Evolutionary conservation across 2,797 vertebrate species (phyloP).

Genomic region (Odontamblyopus lacepedii): DNA sequence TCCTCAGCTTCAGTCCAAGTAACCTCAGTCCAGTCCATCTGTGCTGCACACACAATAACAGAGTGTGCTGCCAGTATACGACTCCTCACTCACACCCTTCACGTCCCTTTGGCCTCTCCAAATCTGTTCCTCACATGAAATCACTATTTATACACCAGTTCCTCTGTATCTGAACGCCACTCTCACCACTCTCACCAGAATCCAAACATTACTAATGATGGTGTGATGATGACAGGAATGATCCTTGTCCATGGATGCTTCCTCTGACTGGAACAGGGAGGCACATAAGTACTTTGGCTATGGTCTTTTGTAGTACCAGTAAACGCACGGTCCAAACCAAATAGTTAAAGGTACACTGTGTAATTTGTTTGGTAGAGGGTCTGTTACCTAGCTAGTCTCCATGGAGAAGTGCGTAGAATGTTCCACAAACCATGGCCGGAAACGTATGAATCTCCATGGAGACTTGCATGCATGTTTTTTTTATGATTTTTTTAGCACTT

Average conservation of each 20-base stretch:
- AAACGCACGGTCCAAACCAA: neutral
- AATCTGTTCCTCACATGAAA: slow-evolving; percentile 68
- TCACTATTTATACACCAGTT: slow-evolving; percentile 52
- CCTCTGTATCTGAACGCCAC: slow-evolving; percentile 7
- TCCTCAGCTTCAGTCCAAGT: slow-evolving; percentile 65
- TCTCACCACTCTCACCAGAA: neutral
- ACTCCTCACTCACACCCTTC: slow-evolving; percentile 67
- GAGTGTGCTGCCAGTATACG: slow-evolving; percentile 69
- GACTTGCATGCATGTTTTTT: too few species aligned
- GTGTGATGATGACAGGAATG: neutral
- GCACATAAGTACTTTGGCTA: neutral
- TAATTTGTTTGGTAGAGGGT: too few species aligned
- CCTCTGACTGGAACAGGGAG: neutral
- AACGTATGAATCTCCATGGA: too few species aligned
- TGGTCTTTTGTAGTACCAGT: too few species aligned
- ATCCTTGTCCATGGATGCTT: slow-evolving; percentile 20
- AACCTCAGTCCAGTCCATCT: slow-evolving; percentile 72
- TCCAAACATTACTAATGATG: slow-evolving; percentile 26
- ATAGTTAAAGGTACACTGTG: neutral
- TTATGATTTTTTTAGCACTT: too few species aligned
- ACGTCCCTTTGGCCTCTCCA: slow-evolving; percentile 65
- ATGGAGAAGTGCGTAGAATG: too few species aligned
- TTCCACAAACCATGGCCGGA: too few species aligned
- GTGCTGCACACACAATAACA: slow-evolving; percentile 48
- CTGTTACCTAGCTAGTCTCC: too few species aligned